These are phyloP conservation scores for Calephelis perditalis DNA, from an alignment of 2,888 invertebrate species.

Conservation along the genomic window DNA sequence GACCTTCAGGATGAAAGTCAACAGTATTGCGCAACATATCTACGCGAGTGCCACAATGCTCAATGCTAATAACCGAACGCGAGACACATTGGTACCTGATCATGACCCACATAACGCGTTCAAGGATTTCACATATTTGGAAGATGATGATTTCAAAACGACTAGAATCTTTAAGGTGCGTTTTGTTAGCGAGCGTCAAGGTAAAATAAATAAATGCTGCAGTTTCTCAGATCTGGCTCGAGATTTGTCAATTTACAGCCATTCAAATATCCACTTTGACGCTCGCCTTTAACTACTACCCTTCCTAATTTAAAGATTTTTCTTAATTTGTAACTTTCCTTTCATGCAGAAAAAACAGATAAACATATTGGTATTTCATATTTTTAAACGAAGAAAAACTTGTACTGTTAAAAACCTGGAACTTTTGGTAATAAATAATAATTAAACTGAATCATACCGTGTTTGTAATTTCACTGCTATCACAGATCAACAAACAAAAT, in stretches of 20 bases:
- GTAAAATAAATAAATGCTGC: constrained; percentile 43
- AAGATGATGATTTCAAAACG: constrained; percentile 71
- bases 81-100: constrained; percentile 71
- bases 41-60: constrained; percentile 55
- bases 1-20: constrained; percentile 79
- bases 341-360: no score
- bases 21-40: constrained; percentile 70
- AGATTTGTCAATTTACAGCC: neutral
- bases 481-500: no score
- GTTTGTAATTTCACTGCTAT: no score
- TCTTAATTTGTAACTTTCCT: no score
- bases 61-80: constrained; percentile 70
- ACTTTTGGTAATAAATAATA: no score
- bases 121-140: constrained; percentile 77
- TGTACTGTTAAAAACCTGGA: no score
- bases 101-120: constrained; percentile 73
- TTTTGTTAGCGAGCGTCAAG: constrained; percentile 50
- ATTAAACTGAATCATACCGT: no score
- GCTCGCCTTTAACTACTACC: neutral
- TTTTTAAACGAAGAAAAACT: no score
- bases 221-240: constrained; percentile 23
- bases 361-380: no score
- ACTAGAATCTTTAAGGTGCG: constrained; percentile 56
- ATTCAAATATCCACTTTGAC: constrained; percentile 8
- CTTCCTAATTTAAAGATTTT: no score